phyloP scores from a whole-genome alignment of 2,888 invertebrate species.

The Tortricodes alternella region DNA sequence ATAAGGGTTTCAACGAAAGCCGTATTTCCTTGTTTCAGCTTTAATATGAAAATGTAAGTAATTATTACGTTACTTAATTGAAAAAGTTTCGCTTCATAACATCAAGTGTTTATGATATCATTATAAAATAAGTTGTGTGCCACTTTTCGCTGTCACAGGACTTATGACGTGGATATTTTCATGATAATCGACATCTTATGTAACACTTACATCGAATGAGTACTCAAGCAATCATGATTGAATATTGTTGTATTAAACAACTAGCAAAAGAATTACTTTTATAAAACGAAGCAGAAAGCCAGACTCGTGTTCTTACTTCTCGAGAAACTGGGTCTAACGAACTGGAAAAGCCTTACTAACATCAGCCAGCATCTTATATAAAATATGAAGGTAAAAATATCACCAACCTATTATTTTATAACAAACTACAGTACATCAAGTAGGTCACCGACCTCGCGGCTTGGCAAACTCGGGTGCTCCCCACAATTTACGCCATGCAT shows the following conservation, averaged over 20 bases:
- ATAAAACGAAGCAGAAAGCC: background rate
- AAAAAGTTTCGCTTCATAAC: conserved; percentile 18
- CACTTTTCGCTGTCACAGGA: too few relatives aligned
- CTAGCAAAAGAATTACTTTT: background rate
- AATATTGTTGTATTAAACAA: background rate
- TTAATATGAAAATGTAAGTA: conserved; percentile 9
- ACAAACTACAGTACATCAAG: background rate
- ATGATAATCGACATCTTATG: too few relatives aligned
- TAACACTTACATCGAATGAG: too few relatives aligned
- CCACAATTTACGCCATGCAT: background rate
- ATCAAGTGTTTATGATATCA: background rate
- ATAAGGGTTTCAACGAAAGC: background rate
- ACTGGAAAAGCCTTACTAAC: too few relatives aligned
- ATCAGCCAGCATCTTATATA: too few relatives aligned
- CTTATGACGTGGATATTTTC: too few relatives aligned
- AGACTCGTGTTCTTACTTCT: too few relatives aligned
- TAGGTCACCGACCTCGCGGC: background rate
- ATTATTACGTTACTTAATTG: conserved; percentile 22
- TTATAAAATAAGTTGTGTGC: too few relatives aligned
- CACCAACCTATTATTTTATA: background rate
- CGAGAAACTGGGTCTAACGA: too few relatives aligned
- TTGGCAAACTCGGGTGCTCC: conserved; percentile 3
- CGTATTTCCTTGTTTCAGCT: background rate
- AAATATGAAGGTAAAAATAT: too few relatives aligned
- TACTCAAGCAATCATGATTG: background rate